Evolutionary conservation across 2,797 vertebrate species (phyloP), one percentile per base, ranked within the genome.

Genomic region (Hoplostethus atlanticus): DNA sequence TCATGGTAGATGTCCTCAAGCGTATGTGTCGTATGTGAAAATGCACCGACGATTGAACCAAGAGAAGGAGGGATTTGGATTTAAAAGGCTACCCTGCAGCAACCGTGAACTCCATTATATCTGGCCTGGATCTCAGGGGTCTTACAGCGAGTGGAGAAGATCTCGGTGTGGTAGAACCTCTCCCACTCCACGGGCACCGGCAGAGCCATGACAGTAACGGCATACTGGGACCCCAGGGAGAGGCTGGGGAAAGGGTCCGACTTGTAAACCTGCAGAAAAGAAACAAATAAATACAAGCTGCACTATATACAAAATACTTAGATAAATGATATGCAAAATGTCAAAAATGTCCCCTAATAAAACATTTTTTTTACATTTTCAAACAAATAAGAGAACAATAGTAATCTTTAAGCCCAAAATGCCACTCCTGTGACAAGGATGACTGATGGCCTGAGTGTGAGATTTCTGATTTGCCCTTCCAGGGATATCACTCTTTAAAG

Each of bases 181-280:
- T 91, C 82, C 94, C 94, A 95, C 28, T 69, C 17, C 87, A 94
- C 94, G 8, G 95, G 94, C 36, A 95, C 93, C 0, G 95, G 95
- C 71, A 96, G 79, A 15, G 93, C 93, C 89, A 95, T 94, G 76
- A 96, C 93, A 0, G 93, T 95, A 0, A 93, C 87, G 0, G 86
- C 92, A 68, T 92, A 95, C 60, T 92, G 84, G 64, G 88, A 76
- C 31, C 85, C 92, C 60, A 96, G 80, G 73, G 74, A n/a, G 44
- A 96, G 91, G 13, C 74, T 5, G 7, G 84, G 57, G 55, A 96
- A 94, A 0, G 89, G 90, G 71, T 95, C 94, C 0, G 95, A 96
- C 75, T 72, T 91, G 87, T 95, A 96, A 17, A 94, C 89, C 95
- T 96, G 79, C 54, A 76, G 11, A 66, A 28, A 73, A 6, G 34